Conservation (phyloP, 2,888 invertebrate species). For the Chironomus riparius region DNA sequence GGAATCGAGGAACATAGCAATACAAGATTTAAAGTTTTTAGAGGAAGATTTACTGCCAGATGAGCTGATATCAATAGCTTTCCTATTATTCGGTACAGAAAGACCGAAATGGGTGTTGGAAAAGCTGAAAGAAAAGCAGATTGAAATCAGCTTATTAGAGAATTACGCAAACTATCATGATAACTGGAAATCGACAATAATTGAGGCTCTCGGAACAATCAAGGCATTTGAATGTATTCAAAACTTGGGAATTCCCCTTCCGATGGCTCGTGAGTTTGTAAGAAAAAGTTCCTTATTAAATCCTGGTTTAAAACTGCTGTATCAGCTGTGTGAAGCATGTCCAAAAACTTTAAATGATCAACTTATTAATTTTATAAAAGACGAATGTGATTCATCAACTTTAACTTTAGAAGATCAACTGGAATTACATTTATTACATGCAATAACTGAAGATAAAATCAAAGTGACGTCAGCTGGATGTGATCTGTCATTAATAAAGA, state of each 20-base stretch:
- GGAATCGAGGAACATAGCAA: slow-evolving; percentile 29
- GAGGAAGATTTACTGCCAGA: slow-evolving; percentile 40
- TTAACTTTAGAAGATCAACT: slow-evolving; percentile 34
- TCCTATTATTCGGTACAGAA: slow-evolving; percentile 36
- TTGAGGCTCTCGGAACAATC: slow-evolving; percentile 48
- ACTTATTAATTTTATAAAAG: slow-evolving; percentile 32
- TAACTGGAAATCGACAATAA: slow-evolving; percentile 43
- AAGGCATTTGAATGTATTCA: slow-evolving; percentile 40
- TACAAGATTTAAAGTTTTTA: slow-evolving; percentile 38
- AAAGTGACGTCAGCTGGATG: slow-evolving; percentile 31
- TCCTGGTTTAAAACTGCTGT: slow-evolving; percentile 43
- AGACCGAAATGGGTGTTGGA: neutral
- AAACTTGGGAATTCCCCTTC: slow-evolving; percentile 36
- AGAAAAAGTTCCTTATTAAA: slow-evolving; percentile 37
- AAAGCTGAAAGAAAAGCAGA: slow-evolving; percentile 29
- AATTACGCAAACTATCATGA: slow-evolving; percentile 34
- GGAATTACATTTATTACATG: slow-evolving; percentile 38
- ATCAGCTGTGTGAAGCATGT: slow-evolving; percentile 43
- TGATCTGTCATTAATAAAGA: slow-evolving; percentile 33
- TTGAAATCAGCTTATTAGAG: slow-evolving; percentile 31
- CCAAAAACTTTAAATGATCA: slow-evolving; percentile 34
- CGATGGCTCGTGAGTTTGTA: neutral
- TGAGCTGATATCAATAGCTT: slow-evolving; percentile 36
- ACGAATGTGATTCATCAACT: slow-evolving; percentile 30
- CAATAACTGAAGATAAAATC: slow-evolving; percentile 35